Evolutionary conservation across 2,113 vertebrate genomes (phyloP).

Genomic region (Mionectes macconnelli): DNA sequence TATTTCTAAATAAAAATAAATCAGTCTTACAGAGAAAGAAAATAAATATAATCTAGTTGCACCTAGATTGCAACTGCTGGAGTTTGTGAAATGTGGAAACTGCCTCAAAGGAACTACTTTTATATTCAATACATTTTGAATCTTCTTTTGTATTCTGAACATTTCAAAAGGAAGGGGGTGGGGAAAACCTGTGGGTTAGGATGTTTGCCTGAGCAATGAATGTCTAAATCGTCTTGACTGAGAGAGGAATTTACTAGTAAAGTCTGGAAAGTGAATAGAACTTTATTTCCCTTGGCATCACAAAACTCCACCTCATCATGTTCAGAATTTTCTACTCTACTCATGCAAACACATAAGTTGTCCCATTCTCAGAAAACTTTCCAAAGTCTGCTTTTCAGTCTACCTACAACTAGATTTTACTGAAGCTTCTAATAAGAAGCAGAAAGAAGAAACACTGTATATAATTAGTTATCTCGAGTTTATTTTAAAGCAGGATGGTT

Average conservation of each 20-base stretch:
- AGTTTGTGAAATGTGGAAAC: background rate
- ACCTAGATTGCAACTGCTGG: background rate
- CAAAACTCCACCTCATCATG: background rate
- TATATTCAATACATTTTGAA: background rate
- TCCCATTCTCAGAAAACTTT: background rate
- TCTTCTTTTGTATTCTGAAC: background rate
- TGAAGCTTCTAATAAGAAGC: background rate
- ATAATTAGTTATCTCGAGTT: too few relatives aligned
- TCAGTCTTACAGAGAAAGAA: background rate
- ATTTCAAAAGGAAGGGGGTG: background rate
- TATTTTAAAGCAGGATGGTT: background rate
- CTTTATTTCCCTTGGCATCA: background rate
- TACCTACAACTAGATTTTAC: background rate
- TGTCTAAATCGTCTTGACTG: background rate
- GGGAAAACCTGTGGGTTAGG: background rate
- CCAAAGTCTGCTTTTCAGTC: background rate
- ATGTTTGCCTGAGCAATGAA: background rate
- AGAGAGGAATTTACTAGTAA: background rate
- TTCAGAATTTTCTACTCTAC: background rate
- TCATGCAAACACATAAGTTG: fast-evolving
- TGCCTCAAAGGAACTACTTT: background rate
- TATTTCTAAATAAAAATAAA: background rate
- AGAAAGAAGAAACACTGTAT: too few relatives aligned
- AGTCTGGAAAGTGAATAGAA: background rate
- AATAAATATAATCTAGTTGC: background rate